Evolutionary conservation across 1,140 invertebrate genomes (phyloP).

Genomic region (Caerostris extrusa): DNA sequence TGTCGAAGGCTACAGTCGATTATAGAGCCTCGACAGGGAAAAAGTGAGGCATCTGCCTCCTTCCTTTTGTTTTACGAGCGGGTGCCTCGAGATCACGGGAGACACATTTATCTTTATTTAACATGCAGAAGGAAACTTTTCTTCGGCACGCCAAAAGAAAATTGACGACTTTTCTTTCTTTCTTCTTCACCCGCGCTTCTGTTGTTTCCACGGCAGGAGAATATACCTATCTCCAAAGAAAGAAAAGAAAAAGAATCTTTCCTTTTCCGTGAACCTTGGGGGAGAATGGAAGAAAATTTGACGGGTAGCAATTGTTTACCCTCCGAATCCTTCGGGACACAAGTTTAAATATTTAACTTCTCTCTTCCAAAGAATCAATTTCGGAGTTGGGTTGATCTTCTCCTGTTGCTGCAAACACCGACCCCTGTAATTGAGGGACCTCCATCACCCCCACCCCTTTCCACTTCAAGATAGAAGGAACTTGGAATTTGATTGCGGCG

Average conservation of each 20-base stretch:
- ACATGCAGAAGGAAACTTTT: neutral
- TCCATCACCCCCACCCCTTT: no score
- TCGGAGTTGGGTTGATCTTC: no score
- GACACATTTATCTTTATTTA: slow-evolving; percentile 33
- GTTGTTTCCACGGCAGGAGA: neutral
- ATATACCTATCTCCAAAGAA: neutral
- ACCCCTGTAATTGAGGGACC: no score
- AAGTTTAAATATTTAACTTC: no score
- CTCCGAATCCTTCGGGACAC: neutral
- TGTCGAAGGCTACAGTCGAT: no score
- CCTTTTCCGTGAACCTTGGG: no score
- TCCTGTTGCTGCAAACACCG: no score
- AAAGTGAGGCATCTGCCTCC: neutral
- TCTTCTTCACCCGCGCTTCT: neutral
- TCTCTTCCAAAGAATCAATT: no score
- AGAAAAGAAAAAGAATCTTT: neutral
- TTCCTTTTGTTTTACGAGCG: slow-evolving; percentile 4
- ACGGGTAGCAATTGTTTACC: neutral
- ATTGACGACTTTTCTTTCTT: neutral
- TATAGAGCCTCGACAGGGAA: no score
- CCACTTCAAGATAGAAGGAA: no score
- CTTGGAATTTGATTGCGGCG: no score
- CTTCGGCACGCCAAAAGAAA: neutral
- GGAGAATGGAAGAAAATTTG: no score
- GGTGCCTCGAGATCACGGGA: neutral